Evolutionary conservation across 2,888 invertebrate genomes (phyloP).

Genomic region (Cryptophagus acutangulus): DNA sequence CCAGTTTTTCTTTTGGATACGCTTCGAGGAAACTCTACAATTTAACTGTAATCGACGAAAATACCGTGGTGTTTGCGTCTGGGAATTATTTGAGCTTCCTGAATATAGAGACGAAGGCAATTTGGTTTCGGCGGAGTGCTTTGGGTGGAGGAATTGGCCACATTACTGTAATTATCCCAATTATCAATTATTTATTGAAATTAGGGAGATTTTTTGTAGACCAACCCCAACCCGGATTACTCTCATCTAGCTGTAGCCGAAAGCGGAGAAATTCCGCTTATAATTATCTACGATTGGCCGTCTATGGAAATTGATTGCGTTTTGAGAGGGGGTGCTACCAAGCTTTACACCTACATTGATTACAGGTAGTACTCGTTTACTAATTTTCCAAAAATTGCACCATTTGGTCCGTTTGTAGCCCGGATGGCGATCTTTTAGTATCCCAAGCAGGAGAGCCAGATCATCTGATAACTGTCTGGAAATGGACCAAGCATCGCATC

Average conservation of each 20-base stretch:
- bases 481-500: conserved; percentile 73
- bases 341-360: conserved; percentile 66
- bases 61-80: conserved; percentile 71
- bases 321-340: conserved; percentile 71
- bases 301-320: conserved; percentile 67
- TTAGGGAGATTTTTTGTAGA: conserved; percentile 50
- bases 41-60: conserved; percentile 68
- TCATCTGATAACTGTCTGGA: conserved; percentile 83
- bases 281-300: conserved; percentile 82
- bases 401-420: conserved; percentile 52
- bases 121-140: conserved; percentile 67
- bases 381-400: conserved; percentile 1
- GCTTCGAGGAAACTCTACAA: conserved; percentile 78
- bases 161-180: conserved; percentile 58
- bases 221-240: conserved; percentile 57
- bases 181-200: too few species aligned
- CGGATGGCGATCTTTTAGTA: conserved; percentile 72
- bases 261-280: conserved; percentile 66
- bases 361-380: conserved; percentile 57
- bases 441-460: conserved; percentile 85
- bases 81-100: conserved; percentile 79
- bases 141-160: conserved; percentile 79
- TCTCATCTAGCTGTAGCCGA: conserved; percentile 81
- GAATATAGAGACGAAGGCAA: conserved; percentile 59
- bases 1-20: conserved; percentile 81